Conservation (phyloP, 2,113 vertebrate species). For the Gavialis gangeticus region DNA sequence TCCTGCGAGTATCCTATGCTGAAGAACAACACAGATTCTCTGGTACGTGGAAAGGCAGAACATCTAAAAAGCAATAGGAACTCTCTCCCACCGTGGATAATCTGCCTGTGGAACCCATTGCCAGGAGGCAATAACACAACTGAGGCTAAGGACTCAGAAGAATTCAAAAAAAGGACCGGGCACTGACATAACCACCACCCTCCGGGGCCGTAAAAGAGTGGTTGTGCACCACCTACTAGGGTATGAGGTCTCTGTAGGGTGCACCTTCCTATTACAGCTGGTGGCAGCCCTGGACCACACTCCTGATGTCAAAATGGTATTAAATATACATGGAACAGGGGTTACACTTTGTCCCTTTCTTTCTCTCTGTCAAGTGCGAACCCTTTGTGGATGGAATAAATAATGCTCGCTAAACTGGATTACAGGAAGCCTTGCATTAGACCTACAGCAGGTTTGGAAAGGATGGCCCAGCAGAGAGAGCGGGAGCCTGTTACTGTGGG, state of each 20-base stretch:
- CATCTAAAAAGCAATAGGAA: not conserved
- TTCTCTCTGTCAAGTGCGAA: not conserved
- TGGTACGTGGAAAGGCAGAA: accelerated
- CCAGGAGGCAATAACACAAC: not conserved
- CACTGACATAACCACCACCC: not conserved
- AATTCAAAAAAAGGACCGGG: not conserved
- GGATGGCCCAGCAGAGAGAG: not conserved
- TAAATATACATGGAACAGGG: not conserved
- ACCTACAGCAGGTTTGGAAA: not conserved
- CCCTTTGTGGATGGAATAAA: not conserved
- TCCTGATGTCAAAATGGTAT: not conserved
- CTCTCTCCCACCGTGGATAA: accelerated
- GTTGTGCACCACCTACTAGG: not conserved
- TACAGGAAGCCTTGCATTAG: accelerated
- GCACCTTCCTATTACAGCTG: not conserved
- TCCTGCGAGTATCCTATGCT: not conserved
- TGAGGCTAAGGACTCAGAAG: not conserved
- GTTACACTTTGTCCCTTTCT: not conserved
- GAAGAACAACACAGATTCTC: not conserved
- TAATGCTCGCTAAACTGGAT: not conserved
- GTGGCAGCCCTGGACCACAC: accelerated
- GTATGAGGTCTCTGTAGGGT: not conserved
- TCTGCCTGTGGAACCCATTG: not conserved
- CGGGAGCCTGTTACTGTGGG: not conserved
- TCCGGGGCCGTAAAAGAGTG: too few species aligned